phyloP scores from a whole-genome alignment of 2,113 vertebrate genomes.

The Amia ocellicauda region DNA sequence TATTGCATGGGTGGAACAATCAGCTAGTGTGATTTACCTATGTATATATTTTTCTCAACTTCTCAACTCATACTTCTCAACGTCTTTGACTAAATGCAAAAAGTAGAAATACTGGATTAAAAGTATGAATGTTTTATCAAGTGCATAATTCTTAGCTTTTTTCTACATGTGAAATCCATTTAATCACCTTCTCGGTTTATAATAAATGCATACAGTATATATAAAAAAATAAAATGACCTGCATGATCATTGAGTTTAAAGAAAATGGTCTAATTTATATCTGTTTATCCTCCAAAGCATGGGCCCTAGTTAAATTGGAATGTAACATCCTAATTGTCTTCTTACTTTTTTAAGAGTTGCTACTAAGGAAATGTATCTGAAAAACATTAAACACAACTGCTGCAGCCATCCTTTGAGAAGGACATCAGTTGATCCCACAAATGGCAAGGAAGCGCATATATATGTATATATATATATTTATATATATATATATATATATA shows the following conservation, averaged over 20 bases:
- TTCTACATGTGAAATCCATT: too few relatives aligned
- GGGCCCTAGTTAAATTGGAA: not conserved
- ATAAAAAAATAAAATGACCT: not conserved
- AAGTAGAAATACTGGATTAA: too few relatives aligned
- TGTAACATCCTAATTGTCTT: not conserved
- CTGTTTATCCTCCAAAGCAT: not conserved
- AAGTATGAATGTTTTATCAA: too few relatives aligned
- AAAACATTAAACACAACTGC: not conserved
- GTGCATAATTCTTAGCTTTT: too few relatives aligned
- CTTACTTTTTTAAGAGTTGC: not conserved
- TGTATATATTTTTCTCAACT: not conserved
- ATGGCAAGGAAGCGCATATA: not conserved
- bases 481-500: too few relatives aligned
- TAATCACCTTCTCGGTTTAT: not conserved
- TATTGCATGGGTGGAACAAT: not conserved
- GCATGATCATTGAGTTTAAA: not conserved
- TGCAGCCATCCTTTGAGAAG: not conserved
- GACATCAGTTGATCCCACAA: not conserved
- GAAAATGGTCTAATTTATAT: not conserved
- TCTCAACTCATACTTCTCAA: too few relatives aligned
- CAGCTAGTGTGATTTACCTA: not conserved
- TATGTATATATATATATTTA: too few relatives aligned
- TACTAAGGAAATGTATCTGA: not conserved
- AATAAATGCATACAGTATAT: too few relatives aligned
- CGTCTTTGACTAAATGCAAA: too few relatives aligned